Conservation (phyloP, 2,797 vertebrate genomes). For the Myripristis murdjan region DNA sequence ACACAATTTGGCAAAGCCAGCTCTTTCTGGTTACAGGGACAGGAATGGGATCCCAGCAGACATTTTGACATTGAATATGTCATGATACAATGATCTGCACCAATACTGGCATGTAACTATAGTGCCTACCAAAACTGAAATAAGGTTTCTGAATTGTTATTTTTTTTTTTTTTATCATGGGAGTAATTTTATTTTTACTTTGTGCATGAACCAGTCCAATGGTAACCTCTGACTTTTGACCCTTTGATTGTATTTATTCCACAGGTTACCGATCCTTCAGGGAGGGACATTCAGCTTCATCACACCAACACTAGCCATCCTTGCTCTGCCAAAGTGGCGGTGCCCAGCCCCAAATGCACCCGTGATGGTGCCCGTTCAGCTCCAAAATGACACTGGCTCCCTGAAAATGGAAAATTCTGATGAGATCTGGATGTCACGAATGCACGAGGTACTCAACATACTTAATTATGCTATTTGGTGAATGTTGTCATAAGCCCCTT, state of each 20-base stretch:
- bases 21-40: slow-evolving; percentile 7
- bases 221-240: slow-evolving; percentile 29
- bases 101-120: no score
- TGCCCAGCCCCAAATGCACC: slow-evolving; percentile 66
- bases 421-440: slow-evolving; percentile 86
- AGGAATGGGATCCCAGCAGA: slow-evolving; percentile 30
- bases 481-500: no score
- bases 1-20: slow-evolving; percentile 43
- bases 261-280: slow-evolving; percentile 88
- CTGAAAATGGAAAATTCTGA: slow-evolving; percentile 57
- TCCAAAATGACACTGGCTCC: slow-evolving; percentile 59
- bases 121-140: no score
- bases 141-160: no score
- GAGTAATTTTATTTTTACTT: no score
- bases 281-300: slow-evolving; percentile 89
- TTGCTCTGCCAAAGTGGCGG: slow-evolving; percentile 87
- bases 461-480: no score
- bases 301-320: slow-evolving; percentile 87
- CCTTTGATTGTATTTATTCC: background rate
- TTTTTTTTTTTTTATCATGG: no score
- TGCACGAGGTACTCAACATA: slow-evolving; percentile 81
- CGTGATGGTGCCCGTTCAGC: slow-evolving; percentile 15
- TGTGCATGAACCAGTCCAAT: background rate
- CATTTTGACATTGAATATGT: slow-evolving; percentile 33
- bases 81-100: background rate